These are phyloP conservation scores for Crypturellus tataupa DNA, from an alignment of 2,797 vertebrate genomes.

Conservation along the genomic window DNA sequence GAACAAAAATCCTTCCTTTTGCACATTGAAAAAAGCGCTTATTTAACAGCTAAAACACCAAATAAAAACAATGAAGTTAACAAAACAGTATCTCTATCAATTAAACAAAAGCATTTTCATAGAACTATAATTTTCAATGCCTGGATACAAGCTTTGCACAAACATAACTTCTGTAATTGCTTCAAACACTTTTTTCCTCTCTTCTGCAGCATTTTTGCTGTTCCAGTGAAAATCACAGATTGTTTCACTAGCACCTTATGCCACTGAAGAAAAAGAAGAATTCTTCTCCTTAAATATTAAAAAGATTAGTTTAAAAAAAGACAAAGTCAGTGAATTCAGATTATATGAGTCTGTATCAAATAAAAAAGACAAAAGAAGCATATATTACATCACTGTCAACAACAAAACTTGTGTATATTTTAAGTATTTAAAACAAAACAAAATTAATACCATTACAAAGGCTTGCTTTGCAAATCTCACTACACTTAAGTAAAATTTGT, in stretches of 20 bases:
- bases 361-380: neutral
- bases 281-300: neutral
- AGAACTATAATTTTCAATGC: neutral
- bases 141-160: neutral
- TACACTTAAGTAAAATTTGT: neutral
- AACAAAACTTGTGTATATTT: neutral
- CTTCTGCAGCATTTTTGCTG: neutral
- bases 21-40: neutral
- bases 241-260: neutral
- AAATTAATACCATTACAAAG: neutral
- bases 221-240: neutral
- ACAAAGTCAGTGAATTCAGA: neutral
- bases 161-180: neutral
- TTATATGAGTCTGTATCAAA: neutral
- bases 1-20: neutral
- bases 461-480: neutral
- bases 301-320: neutral
- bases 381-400: neutral
- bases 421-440: neutral
- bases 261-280: neutral
- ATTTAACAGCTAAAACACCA: neutral
- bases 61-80: neutral
- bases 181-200: neutral
- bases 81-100: neutral
- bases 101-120: neutral